phyloP scores from a whole-genome alignment of 1,140 invertebrate species.

The Eulimnadia texana region DNA sequence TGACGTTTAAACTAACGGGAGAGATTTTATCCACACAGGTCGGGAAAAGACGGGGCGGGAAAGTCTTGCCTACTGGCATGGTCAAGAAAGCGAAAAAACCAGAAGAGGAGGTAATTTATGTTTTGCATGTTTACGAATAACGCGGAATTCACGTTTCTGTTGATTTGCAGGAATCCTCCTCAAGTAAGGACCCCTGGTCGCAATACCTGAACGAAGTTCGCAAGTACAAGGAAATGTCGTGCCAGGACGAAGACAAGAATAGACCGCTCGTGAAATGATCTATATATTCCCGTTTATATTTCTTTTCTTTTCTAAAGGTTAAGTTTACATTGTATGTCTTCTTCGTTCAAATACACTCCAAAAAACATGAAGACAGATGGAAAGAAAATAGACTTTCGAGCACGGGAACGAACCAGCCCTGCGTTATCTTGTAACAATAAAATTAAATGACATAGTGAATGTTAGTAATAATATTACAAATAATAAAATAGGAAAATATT shows the following conservation, averaged over 20 bases:
- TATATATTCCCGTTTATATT: too few species aligned
- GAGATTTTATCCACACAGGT: conserved; percentile 34
- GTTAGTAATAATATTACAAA: too few species aligned
- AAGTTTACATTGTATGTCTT: too few species aligned
- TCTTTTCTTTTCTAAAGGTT: too few species aligned
- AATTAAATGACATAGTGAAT: too few species aligned
- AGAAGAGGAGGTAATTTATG: conserved; percentile 18
- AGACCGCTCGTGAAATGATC: conserved; percentile 74
- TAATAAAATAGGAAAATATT: too few species aligned
- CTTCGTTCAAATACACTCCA: too few species aligned
- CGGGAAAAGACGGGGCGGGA: conserved; percentile 67
- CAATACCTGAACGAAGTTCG: conserved; percentile 84
- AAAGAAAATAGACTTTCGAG: too few species aligned
- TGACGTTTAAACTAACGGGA: conserved; percentile 11
- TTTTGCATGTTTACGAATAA: not conserved
- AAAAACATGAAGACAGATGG: too few species aligned
- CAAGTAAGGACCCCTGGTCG: conserved; percentile 69
- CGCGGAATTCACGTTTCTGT: conserved; percentile 3
- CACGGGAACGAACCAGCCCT: too few species aligned
- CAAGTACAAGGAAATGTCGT: conserved; percentile 76
- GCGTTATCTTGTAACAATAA: too few species aligned
- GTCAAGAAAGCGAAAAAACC: conserved; percentile 59
- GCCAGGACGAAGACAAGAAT: conserved; percentile 71
- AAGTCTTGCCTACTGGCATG: conserved; percentile 72
- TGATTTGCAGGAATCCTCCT: conserved; percentile 27